Base-by-base conservation (phyloP, 2,888 invertebrate species). In the Pseudanteris insignis region DNA sequence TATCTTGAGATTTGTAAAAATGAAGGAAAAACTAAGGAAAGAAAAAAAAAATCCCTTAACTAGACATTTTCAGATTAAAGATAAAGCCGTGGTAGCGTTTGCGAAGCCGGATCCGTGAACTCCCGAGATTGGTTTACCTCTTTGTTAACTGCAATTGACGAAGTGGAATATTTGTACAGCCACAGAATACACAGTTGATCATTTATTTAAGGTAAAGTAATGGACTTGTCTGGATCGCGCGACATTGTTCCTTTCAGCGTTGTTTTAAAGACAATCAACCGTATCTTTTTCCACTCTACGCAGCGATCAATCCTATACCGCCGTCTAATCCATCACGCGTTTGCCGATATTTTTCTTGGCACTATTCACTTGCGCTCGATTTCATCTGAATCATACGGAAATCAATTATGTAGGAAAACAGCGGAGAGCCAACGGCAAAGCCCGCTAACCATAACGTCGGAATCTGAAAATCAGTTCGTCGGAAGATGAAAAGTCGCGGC, bases 21-120 rank as follows among this genome's bases (percentile, higher is more conserved):
- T n/a, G n/a, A n/a, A n/a, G n/a, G n/a, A n/a, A n/a, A n/a, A n/a
- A n/a, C n/a, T n/a, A n/a, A n/a, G n/a, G n/a, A n/a, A n/a, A n/a
- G n/a, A n/a, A n/a, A n/a, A n/a, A 41, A 41, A 50, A 33, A 38
- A 55, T 18, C 36, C 40, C 33, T 34, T 41, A 55, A 55, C 46
- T 47, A 41, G 34, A 55, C 46, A 34, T 55, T 47, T 36, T 30
- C 25, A 55, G 24, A 47, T 47, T 47, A 40, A 55, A 55, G 15
- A 40, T 34, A 47, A 36, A 40, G 34, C 28, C 33, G 40, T 9
- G 15, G 11, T 26, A 30, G 26, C 30, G 30, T 25, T 53, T 30
- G 9, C 15, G 21, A 26, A 44, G 33, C 13, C n/a, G 13, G 21
- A 28, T 40, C 33, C 24, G 8, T 10, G n/a, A 43, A 37, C 13